Evolutionary conservation across 2,888 invertebrate species (phyloP).

Genomic region (Melanostoma mellinum): DNA sequence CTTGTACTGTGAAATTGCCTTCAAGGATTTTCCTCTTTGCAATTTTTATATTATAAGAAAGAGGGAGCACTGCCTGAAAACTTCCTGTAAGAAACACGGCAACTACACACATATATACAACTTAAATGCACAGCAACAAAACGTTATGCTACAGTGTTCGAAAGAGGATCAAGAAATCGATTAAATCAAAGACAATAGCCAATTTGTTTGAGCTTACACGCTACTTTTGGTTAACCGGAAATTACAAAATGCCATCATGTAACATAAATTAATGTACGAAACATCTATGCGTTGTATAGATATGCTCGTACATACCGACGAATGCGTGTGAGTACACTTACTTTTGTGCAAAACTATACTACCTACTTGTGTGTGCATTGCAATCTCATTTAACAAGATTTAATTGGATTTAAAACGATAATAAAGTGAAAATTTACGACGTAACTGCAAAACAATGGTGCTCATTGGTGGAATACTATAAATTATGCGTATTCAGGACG

Average conservation of each 20-base stretch:
- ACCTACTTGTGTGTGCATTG: background rate
- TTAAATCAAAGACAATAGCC: slow-evolving; percentile 61
- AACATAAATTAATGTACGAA: background rate
- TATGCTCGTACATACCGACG: background rate
- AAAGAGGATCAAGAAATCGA: slow-evolving; percentile 45
- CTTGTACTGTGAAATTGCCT: slow-evolving; percentile 54
- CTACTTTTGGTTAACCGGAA: slow-evolving; percentile 58
- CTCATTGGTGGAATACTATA: slow-evolving; percentile 18
- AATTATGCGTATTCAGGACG: slow-evolving; percentile 42
- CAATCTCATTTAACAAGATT: slow-evolving; percentile 50
- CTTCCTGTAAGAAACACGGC: slow-evolving; percentile 2
- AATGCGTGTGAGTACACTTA: background rate
- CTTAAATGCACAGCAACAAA: background rate
- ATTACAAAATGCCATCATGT: slow-evolving; percentile 45
- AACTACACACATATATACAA: background rate
- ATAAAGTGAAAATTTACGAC: slow-evolving; percentile 45
- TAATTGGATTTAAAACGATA: slow-evolving; percentile 59
- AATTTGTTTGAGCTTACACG: slow-evolving; percentile 55
- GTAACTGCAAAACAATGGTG: slow-evolving; percentile 23
- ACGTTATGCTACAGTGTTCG: background rate
- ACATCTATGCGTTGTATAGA: background rate
- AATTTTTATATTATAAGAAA: slow-evolving; percentile 19
- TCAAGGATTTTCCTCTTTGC: slow-evolving; percentile 13
- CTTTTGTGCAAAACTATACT: too few relatives aligned
- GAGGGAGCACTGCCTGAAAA: slow-evolving; percentile 2